A percentile compares a stretch with the other conserved stretches of the same genome.
Conservation (phyloP, 2,888 invertebrate genomes). For the Platerodrilus igneus region DNA sequence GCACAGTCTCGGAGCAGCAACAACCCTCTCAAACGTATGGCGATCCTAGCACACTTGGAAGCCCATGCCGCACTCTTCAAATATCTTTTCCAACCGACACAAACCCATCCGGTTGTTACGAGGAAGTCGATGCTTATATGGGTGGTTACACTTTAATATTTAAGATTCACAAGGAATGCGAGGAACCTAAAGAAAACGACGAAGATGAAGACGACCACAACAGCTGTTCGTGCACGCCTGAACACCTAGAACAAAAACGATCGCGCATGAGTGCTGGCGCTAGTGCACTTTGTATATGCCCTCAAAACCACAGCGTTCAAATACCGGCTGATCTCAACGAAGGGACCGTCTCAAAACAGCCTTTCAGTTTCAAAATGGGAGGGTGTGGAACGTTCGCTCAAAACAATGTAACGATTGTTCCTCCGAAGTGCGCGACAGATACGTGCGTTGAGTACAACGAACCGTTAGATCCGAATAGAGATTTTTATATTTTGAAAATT, state of each 20-base stretch:
- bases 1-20: too few species aligned
- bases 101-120: conserved; percentile 2
- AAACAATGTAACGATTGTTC: background rate
- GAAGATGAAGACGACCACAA: background rate
- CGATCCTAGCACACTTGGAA: too few species aligned
- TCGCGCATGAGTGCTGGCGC: background rate
- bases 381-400: background rate
- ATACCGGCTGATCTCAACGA: background rate
- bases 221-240: background rate
- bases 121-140: conserved; percentile 44
- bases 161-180: conserved; percentile 5
- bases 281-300: too few species aligned
- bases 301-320: too few species aligned
- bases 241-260: background rate
- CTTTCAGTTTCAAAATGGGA: background rate
- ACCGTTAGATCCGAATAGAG: conserved; percentile 5
- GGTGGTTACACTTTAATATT: conserved; percentile 45
- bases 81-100: background rate
- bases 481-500: conserved; percentile 8
- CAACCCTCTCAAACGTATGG: too few species aligned
- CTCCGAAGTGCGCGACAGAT: conserved; percentile 1
- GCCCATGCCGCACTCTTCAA: too few species aligned
- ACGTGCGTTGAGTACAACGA: conserved; percentile 34
- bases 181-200: conserved; percentile 27
- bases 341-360: background rate